These are phyloP conservation scores for Brassicogethes aeneus DNA, from an alignment of 2,888 invertebrate species.

Conservation along the genomic window DNA sequence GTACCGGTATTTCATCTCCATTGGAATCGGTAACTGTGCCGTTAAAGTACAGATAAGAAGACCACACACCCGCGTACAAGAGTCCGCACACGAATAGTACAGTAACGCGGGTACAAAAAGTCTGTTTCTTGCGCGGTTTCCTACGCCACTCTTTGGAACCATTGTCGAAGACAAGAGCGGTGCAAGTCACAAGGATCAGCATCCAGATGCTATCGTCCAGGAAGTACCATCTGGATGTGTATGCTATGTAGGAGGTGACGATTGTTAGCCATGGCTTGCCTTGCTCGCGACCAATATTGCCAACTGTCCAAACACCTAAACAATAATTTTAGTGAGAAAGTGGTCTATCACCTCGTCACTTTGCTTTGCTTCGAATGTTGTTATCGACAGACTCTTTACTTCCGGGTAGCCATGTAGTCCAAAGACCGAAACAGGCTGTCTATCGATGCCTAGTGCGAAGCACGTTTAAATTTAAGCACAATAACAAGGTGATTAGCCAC, in stretches of 20 bases:
- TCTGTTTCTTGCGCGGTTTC: conserved; percentile 46
- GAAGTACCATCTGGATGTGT: conserved; percentile 62
- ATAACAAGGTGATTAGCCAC: too few relatives aligned
- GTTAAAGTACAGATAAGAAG: conserved; percentile 78
- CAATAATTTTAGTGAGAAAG: conserved; percentile 8
- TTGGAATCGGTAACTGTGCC: conserved; percentile 67
- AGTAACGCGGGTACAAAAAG: conserved; percentile 42
- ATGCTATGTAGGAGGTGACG: conserved; percentile 54
- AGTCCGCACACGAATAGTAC: conserved; percentile 53
- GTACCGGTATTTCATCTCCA: conserved; percentile 79
- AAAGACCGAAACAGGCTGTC: too few relatives aligned
- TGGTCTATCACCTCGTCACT: too few relatives aligned
- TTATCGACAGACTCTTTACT: too few relatives aligned
- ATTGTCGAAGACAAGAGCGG: conserved; percentile 64
- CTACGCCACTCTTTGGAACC: conserved; percentile 73
- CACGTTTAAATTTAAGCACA: too few relatives aligned
- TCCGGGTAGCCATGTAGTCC: too few relatives aligned
- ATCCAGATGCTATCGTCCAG: conserved; percentile 68
- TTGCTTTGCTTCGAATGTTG: too few relatives aligned
- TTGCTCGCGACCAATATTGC: conserved; percentile 79
- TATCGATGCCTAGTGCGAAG: too few relatives aligned
- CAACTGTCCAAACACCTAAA: conserved; percentile 81
- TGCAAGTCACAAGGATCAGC: conserved; percentile 53
- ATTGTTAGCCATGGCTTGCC: conserved; percentile 65
- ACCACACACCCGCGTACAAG: conserved; percentile 67